Percentiles rank a stretch among this genome's conserved stretches.
Conservation (phyloP, 2,797 vertebrate species). For the Syngnathus acus region DNA sequence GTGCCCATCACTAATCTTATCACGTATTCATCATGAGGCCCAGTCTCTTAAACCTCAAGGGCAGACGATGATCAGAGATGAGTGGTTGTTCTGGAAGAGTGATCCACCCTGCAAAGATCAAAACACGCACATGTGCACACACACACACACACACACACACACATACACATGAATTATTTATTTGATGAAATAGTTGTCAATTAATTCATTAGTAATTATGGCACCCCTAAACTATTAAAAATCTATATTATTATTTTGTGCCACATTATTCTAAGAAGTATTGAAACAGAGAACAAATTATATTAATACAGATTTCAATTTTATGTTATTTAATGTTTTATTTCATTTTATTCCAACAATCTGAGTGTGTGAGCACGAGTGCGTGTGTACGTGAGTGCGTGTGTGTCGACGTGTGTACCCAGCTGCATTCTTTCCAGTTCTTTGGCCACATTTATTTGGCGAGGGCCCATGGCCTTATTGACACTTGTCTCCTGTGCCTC, state of each 20-base stretch:
- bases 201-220: no score
- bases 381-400: conserved; percentile 31
- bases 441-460: conserved; percentile 61
- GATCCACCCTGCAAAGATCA: conserved; percentile 41
- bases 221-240: no score
- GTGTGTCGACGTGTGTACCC: conserved; percentile 53
- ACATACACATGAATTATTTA: no score
- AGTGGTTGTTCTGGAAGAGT: conserved; percentile 26
- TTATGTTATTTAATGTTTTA: no score
- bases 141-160: no score
- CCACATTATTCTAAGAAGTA: no score
- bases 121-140: conserved; percentile 24
- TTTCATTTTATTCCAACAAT: no score
- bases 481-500: conserved; percentile 62
- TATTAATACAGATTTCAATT: no score
- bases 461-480: conserved; percentile 70
- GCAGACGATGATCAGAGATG: conserved; percentile 28
- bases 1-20: conserved; percentile 15
- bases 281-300: no score
- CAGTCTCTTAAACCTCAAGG: conserved; percentile 35
- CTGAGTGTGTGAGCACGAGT: conserved; percentile 18
- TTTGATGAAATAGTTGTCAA: no score
- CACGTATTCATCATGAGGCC: conserved; percentile 49
- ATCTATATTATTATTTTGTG: no score
- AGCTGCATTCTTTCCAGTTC: conserved; percentile 66